Evolutionary conservation across 1,140 invertebrate genomes (phyloP).

Genomic region (Drosophila subpulchrella): DNA sequence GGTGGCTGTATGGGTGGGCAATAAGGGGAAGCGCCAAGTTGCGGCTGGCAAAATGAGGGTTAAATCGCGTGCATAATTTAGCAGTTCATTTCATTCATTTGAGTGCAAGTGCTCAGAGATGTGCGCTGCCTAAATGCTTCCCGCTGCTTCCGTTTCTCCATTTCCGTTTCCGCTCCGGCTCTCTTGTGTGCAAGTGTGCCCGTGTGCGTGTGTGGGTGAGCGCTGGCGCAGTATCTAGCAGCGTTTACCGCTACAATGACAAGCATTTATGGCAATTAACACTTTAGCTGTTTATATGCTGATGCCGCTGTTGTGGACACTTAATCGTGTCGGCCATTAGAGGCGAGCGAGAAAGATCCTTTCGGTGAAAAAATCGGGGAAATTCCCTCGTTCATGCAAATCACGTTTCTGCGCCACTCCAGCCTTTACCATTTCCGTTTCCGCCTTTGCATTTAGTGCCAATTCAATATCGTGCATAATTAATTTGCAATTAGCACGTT

Average conservation of each 20-base stretch:
- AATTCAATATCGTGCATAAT: slow-evolving; percentile 84
- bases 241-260: slow-evolving; percentile 84
- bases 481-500: slow-evolving; percentile 85
- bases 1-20: background rate
- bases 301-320: slow-evolving; percentile 62
- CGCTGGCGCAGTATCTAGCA: slow-evolving; percentile 77
- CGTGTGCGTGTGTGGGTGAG: slow-evolving; percentile 17
- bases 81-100: slow-evolving; percentile 84
- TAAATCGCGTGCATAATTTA: slow-evolving; percentile 84
- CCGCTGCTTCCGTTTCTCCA: slow-evolving; percentile 8
- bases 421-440: slow-evolving; percentile 31
- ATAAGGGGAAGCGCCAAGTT: slow-evolving; percentile 29
- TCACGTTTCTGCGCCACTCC: slow-evolving; percentile 52
- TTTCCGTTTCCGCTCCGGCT: slow-evolving; percentile 25
- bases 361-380: background rate
- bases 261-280: slow-evolving; percentile 85
- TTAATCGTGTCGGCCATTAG: slow-evolving; percentile 81
- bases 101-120: slow-evolving; percentile 75
- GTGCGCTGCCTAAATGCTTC: slow-evolving; percentile 52
- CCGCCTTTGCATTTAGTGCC: slow-evolving; percentile 69
- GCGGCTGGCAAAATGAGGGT: slow-evolving; percentile 75
- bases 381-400: slow-evolving; percentile 64
- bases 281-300: slow-evolving; percentile 84
- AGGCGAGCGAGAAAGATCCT: background rate
- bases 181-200: slow-evolving; percentile 10